These are phyloP conservation scores for Syrmaticus mikado DNA, from an alignment of 2,113 vertebrate genomes.

Conservation along the genomic window DNA sequence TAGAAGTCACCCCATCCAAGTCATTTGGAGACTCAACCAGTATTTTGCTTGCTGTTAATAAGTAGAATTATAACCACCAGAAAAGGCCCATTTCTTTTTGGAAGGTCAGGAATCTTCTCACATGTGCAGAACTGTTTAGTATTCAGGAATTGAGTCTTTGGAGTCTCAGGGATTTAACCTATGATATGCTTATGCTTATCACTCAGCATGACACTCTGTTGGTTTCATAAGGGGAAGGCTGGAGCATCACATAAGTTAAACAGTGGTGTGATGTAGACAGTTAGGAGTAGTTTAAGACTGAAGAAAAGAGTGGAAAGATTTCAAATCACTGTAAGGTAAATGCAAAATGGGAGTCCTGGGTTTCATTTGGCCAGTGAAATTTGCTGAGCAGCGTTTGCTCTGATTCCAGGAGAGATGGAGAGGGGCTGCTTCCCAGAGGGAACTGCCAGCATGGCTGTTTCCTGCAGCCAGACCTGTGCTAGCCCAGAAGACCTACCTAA, in stretches of 20 bases:
- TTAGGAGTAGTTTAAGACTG: neutral
- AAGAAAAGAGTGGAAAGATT: neutral
- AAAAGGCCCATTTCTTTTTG: neutral
- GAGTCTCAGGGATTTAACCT: neutral
- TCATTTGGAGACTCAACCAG: neutral
- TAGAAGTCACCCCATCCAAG: neutral
- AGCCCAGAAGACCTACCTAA: neutral
- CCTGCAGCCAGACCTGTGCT: neutral
- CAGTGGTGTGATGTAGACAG: neutral
- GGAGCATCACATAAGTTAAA: neutral
- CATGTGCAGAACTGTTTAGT: neutral
- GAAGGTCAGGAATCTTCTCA: neutral
- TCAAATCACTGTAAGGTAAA: neutral
- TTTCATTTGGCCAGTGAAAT: neutral
- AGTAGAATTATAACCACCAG: neutral
- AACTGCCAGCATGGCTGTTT: fast-evolving
- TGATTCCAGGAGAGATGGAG: neutral
- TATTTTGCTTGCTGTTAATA: neutral
- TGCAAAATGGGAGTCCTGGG: neutral
- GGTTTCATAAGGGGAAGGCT: neutral
- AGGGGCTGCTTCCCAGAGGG: neutral
- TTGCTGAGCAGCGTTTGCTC: neutral
- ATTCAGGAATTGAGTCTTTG: neutral
- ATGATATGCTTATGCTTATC: neutral
- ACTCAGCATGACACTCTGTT: neutral